Conservation (phyloP, 2,113 vertebrate species). For the Macroglossus sobrinus region DNA sequence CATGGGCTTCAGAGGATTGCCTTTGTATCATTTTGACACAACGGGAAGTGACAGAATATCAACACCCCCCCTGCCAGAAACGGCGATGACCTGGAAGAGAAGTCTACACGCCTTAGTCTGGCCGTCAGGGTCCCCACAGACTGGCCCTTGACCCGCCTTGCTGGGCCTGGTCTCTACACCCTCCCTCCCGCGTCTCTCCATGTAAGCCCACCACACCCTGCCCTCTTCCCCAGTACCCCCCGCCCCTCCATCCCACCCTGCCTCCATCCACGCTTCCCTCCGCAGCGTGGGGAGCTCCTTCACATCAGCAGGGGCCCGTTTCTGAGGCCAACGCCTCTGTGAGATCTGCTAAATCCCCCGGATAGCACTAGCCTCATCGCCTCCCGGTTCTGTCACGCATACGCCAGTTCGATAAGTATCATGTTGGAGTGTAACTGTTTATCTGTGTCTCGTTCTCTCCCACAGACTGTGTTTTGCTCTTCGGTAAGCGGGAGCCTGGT, state of each 20-base stretch:
- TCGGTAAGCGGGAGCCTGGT: neutral
- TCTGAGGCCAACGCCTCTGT: rapidly evolving
- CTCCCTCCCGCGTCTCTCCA: neutral
- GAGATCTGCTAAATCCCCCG: neutral
- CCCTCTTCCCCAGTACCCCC: rapidly evolving
- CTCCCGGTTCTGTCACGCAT: too few relatives aligned
- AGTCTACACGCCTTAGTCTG: rapidly evolving
- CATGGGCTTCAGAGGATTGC: neutral
- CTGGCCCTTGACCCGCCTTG: neutral
- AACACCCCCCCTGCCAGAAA: too few relatives aligned
- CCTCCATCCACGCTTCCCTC: neutral
- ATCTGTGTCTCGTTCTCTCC: neutral
- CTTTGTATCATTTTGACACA: neutral
- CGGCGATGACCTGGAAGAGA: neutral
- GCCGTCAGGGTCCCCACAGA: neutral
- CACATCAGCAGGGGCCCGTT: neutral
- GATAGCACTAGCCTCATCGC: neutral
- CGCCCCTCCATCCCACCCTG: too few relatives aligned
- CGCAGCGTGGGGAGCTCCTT: neutral
- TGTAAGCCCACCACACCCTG: neutral
- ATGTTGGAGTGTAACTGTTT: neutral
- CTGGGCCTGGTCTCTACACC: neutral
- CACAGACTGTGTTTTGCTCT: neutral
- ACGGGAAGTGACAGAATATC: too few relatives aligned
- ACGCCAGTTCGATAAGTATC: neutral